These are phyloP conservation scores for Festucalex cinctus DNA, from an alignment of 2,113 vertebrate species.

Conservation along the genomic window DNA sequence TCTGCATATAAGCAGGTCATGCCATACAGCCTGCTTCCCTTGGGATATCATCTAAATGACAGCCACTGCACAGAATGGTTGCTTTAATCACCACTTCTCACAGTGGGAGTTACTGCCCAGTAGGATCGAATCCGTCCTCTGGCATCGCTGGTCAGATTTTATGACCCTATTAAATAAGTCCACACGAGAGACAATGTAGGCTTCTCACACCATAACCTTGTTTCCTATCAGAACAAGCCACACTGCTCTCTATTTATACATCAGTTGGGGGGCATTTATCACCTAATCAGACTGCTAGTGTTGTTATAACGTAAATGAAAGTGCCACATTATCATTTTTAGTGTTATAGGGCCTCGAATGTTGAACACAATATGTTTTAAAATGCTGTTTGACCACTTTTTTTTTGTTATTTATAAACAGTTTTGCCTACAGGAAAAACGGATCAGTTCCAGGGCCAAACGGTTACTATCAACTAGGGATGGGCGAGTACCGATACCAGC, in stretches of 20 bases:
- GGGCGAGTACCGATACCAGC: no score
- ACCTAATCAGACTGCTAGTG: neutral
- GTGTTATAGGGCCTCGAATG: neutral
- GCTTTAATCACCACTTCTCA: constrained; percentile 4
- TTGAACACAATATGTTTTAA: neutral
- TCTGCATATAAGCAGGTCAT: constrained; percentile 1
- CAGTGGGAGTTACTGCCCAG: neutral
- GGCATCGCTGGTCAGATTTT: constrained; percentile 1
- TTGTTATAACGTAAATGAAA: neutral
- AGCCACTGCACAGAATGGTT: neutral
- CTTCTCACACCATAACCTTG: neutral
- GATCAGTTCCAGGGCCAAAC: no score
- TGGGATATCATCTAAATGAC: constrained; percentile 13
- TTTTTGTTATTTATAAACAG: no score
- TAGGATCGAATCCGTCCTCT: constrained; percentile 3
- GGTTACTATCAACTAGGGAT: no score
- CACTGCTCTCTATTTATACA: constrained; percentile 6
- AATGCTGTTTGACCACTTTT: neutral
- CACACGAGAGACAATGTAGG: neutral
- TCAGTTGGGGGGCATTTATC: neutral
- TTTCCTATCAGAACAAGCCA: constrained; percentile 8
- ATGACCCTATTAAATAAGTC: constrained; percentile 6
- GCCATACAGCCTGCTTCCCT: neutral
- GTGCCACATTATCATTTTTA: neutral
- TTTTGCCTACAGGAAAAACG: no score